Conservation (phyloP, 2,888 invertebrate species). For the Himalopsyche kuldschensis region DNA sequence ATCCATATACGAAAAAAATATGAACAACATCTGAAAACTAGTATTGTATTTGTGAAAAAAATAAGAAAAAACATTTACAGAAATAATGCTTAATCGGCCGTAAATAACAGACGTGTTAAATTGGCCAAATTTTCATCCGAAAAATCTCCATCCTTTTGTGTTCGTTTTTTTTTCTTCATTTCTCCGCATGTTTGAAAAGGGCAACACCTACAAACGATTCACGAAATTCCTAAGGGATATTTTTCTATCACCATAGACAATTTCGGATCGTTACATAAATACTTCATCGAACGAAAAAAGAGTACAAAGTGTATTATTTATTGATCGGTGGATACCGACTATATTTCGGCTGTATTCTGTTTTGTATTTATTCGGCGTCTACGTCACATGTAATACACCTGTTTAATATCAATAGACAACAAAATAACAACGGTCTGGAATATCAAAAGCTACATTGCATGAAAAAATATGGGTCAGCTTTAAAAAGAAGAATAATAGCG, state of each 20-base stretch:
- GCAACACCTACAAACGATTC: neutral
- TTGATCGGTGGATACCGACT: neutral
- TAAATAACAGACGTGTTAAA: neutral
- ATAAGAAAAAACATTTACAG: neutral
- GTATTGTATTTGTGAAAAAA: neutral
- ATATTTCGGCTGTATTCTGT: neutral
- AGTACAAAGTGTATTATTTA: neutral
- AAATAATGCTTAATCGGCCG: neutral
- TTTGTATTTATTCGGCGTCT: neutral
- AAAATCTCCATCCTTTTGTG: neutral
- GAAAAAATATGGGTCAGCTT: too few relatives aligned
- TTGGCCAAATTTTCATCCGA: neutral
- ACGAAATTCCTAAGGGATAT: neutral
- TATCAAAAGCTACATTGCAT: too few relatives aligned
- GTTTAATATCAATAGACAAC: too few relatives aligned
- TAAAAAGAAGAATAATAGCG: too few relatives aligned
- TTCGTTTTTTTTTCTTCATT: neutral
- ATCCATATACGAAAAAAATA: neutral
- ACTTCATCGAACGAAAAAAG: neutral
- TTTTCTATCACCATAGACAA: neutral
- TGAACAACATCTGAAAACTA: neutral
- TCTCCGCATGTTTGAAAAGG: neutral
- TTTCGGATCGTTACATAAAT: neutral
- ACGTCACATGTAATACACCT: neutral
- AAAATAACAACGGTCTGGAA: too few relatives aligned